Evolutionary conservation across 2,888 invertebrate genomes (phyloP), one percentile per base, ranked within the genome.

Genomic region (Melinaea menophilus): DNA sequence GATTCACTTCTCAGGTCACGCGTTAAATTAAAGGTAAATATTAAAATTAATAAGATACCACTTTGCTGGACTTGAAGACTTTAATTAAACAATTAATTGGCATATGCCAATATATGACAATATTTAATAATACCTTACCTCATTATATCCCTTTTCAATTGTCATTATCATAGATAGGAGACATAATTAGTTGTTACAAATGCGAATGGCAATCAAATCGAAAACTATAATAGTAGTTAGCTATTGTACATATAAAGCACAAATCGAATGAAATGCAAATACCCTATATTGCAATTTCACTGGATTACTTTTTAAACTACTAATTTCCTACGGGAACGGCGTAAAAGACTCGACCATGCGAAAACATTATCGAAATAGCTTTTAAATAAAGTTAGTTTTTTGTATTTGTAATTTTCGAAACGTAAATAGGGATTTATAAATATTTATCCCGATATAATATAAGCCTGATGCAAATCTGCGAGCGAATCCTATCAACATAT

Each of bases 291-390:
- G 61, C 64, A 64, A 56, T 59, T 63, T 56, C 63, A 59, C 51
- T 59, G 59, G 63, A 63, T 63, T 63, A 63, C 63, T 61, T 64
- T 64, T 51, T 60, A 64, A 57, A 64, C 41, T 57, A 55, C 61
- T 64, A 64, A 64, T 64, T 64, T 64, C 64, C 64, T 64, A 45
- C 48, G 64, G 64, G 64, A 64, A 60, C 46, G 47, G 58, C 55
- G 48, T 54, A 61, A 60, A 58, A 55, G 61, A 57, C 45, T 57
- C 55, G 60, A 60, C 47, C 64, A 61, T 64, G 60, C 47, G 57
- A 64, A 62, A 61, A 55, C 61, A 58, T 61, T 61, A 64, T 64
- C 61, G 54, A 55, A 55, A 58, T 55, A 48, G 46, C 57, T 58
- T 64, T 61, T 55, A 47, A 55, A 64, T 58, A 54, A 48, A 51